Evolutionary conservation across 2,888 invertebrate species (phyloP).

Genomic region (Parnassius glacialis): DNA sequence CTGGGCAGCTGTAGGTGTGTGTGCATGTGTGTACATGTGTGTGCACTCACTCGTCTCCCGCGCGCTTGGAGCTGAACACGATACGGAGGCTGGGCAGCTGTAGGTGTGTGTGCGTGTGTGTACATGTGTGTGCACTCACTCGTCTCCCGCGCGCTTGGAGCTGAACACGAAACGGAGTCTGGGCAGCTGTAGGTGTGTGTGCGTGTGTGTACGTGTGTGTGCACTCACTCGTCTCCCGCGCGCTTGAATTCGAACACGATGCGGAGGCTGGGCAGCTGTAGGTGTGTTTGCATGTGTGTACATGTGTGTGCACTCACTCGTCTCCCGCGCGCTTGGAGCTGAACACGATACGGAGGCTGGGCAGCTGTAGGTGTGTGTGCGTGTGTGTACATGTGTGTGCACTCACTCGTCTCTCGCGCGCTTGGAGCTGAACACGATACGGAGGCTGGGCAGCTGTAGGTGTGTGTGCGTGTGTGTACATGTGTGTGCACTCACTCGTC

Average conservation of each 20-base stretch:
- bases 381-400: background rate
- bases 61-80: too few relatives aligned
- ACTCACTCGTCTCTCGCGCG: constrained; percentile 88
- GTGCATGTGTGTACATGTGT: background rate
- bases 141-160: constrained; percentile 92
- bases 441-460: constrained; percentile 96
- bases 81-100: too few relatives aligned
- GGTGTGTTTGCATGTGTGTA: background rate
- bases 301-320: background rate
- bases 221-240: too few relatives aligned
- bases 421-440: constrained; percentile 97
- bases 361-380: background rate
- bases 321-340: too few relatives aligned
- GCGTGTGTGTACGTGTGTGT: background rate
- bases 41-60: too few relatives aligned
- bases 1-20: background rate
- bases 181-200: constrained; percentile 87
- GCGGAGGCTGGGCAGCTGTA: background rate
- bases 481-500: too few relatives aligned
- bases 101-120: background rate
- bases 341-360: too few relatives aligned
- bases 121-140: constrained; percentile 64
- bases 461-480: background rate
- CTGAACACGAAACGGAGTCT: constrained; percentile 98
- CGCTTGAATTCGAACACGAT: too few relatives aligned